Base-by-base conservation (phyloP, 2,888 invertebrate genomes). In the Microctonus aethiopoides region DNA sequence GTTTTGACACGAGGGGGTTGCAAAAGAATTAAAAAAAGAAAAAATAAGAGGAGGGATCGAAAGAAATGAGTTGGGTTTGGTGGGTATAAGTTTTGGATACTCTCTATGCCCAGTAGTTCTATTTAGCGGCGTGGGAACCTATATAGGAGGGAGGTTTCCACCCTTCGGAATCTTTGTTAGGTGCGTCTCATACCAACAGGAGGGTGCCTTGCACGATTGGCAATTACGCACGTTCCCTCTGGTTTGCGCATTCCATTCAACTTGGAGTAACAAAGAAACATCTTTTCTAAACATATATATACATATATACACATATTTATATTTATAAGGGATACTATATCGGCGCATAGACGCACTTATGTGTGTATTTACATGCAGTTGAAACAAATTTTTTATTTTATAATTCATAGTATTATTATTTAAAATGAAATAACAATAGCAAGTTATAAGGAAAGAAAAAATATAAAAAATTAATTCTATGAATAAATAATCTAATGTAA, bases 61-160 rank as follows among this genome's bases (percentile, higher is more conserved):
- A 46, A 57, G 72, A 51, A 69, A 69, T 66, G 72, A 70, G 66
- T 54, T 70, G 72, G 70, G 66, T 54, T 70, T 66, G 41, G 34
- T 72, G 66, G 63, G 67, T 62, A 7, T 20, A 16, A n/a, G n/a
- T n/a, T n/a, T n/a, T n/a, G n/a, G n/a, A n/a, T n/a, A 46, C 46
- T 41, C 54, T 39, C 26, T 72, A 75, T 73, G 78, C 73, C 59
- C 67, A 34, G 34, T 46, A 16, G 16, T 16, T 46, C 56, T 56
- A 20, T 34, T 51, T 54, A 62, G 69, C 51, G 76, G 80, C 82
- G 81, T 82, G 81, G 81, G 82, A 82, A 82, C 76, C 72, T 7
- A 46, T 67, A 76, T 75, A 78, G 80, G 77, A 61, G 80, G 76
- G 77, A 74, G 72, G 74, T 76, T 69, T 71, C 72, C 22, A 70